Evolutionary conservation across 2,113 vertebrate species (phyloP), one percentile per base, ranked within the genome.

Genomic region (Anseranas semipalmata): DNA sequence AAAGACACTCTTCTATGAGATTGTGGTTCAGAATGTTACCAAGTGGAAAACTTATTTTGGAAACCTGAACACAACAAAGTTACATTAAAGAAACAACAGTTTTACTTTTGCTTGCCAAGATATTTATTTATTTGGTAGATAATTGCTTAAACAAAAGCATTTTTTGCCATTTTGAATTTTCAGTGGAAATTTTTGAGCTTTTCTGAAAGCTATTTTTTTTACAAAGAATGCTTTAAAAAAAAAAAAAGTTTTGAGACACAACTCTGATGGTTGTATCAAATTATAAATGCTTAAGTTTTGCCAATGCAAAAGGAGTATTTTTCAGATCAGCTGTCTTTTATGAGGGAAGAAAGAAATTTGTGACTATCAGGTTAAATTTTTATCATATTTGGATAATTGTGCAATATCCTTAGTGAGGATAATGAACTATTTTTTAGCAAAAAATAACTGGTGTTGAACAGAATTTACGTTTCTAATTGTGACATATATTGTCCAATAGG

Each of bases 141-240:
- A 59, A 74, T 2, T 46, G 2, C 4, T 70, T 70, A 30, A 55
- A 4, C 6, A 25, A 9, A 50, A 41, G 41, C 33, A n/a, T 0
- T 3, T 62, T 88, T 72, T 79, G 4, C 2, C 1, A 39, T 63
- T 72, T 80, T 59, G 22, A 53, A 1, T 15, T 87, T 83, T 62
- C 32, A 53, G 4, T 7, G 53, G 9, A 85, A 81, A 45, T 10
- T 22, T 5, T 10, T 0, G 63, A 16, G 3, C 65, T 80, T 73
- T 66, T 48, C 15, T 60, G 15, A 39, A 55, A 71, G 5, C 4
- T 9, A 35, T 14, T 28, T 75, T 55, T 8, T 3, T 3, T 11
- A 0, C 0, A 21, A 45, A 32, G 2, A 27, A 25, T 39, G 5
- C 0, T 78, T 60, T 79, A 65, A 52, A 48, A 48, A 17, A 46